Evolutionary conservation across 2,888 invertebrate species (phyloP).

Genomic region (Ditula angustiorana): DNA sequence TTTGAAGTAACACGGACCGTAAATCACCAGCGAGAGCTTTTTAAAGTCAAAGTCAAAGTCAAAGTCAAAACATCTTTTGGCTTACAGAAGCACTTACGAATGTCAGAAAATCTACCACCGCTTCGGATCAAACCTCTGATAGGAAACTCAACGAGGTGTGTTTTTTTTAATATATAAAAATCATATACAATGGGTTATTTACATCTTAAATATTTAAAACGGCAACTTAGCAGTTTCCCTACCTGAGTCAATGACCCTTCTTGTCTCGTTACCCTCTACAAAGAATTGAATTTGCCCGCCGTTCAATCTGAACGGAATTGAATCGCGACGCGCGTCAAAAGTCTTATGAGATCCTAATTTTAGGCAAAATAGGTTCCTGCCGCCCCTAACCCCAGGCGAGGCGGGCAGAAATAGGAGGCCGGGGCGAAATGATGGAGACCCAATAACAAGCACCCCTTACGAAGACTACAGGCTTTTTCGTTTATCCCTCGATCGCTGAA

Average conservation of each 20-base stretch:
- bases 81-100: too few species aligned
- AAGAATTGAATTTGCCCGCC: neutral
- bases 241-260: neutral
- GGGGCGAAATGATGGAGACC: constrained; percentile 1
- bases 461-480: constrained; percentile 7
- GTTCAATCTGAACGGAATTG: constrained; percentile 53
- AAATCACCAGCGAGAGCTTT: too few species aligned
- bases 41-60: too few species aligned
- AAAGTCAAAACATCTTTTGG: too few species aligned
- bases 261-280: neutral
- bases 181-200: too few species aligned
- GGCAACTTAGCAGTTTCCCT: neutral
- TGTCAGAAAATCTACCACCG: too few species aligned
- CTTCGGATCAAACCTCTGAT: too few species aligned
- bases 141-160: too few species aligned
- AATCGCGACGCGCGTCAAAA: constrained; percentile 75
- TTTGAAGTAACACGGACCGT: too few species aligned
- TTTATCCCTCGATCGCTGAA: neutral
- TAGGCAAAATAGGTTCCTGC: constrained; percentile 64
- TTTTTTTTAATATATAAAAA: too few species aligned
- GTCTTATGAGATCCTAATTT: constrained; percentile 73
- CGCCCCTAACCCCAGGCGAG: constrained; percentile 44
- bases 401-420: constrained; percentile 24
- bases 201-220: too few species aligned
- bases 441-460: neutral